A percentile compares a stretch with the other conserved stretches of the same genome.
Evolutionary conservation across 2,888 invertebrate species (phyloP).

Genomic region (Leucoma salicis): DNA sequence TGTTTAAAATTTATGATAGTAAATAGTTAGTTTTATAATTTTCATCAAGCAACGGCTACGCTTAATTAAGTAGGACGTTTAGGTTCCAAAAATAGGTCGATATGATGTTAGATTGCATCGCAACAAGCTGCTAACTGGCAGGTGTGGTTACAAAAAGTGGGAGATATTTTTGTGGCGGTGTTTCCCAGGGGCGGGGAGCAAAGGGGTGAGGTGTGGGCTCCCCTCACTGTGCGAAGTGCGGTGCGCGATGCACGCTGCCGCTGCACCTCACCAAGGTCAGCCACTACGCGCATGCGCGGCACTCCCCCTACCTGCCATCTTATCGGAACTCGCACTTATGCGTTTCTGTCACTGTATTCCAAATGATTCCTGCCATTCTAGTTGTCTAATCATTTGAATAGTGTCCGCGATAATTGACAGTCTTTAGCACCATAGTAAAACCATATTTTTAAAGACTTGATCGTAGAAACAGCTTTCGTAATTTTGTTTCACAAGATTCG

Average conservation of each 20-base stretch:
- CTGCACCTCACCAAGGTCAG: constrained; percentile 79
- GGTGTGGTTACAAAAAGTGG: constrained; percentile 63
- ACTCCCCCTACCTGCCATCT: constrained; percentile 36
- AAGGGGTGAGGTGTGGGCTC: constrained; percentile 30
- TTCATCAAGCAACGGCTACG: not conserved
- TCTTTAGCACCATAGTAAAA: too few species aligned
- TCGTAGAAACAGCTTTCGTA: too few species aligned
- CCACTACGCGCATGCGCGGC: constrained; percentile 74
- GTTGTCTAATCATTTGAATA: too few species aligned
- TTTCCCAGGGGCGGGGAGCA: constrained; percentile 43
- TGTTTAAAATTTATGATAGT: too few species aligned
- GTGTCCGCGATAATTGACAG: too few species aligned
- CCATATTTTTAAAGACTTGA: too few species aligned
- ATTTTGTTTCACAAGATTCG: too few species aligned
- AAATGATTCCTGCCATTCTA: constrained; percentile 44
- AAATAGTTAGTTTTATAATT: too few species aligned
- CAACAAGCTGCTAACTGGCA: constrained; percentile 77
- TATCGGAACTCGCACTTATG: constrained; percentile 45
- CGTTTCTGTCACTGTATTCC: constrained; percentile 61
- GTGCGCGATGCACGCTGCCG: constrained; percentile 74
- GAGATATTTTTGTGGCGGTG: constrained; percentile 49
- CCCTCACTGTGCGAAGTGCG: constrained; percentile 24
- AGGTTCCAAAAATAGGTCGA: constrained; percentile 66
- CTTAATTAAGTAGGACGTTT: constrained; percentile 39
- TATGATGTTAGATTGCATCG: constrained; percentile 60